A percentile compares a stretch with the other conserved stretches of the same genome.
Evolutionary conservation across 2,888 invertebrate species (phyloP).

Genomic region (Plagiodera versicolora): DNA sequence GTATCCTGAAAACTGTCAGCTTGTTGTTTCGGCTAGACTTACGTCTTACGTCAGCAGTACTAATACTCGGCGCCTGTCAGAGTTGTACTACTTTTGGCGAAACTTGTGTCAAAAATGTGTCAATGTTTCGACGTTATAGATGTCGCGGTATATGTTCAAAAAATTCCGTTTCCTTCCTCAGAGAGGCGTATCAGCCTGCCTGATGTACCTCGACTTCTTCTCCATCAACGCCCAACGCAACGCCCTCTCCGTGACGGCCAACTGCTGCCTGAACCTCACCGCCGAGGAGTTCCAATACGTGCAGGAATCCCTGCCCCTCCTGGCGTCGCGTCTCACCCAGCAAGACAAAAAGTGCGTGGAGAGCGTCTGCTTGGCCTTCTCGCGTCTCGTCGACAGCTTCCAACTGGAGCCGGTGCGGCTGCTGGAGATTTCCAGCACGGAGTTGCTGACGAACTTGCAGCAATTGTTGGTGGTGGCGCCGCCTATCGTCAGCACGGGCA

Average conservation of each 20-base stretch:
- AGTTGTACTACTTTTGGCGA: no score
- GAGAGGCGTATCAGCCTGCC: conserved; percentile 94
- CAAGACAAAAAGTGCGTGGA: conserved; percentile 98
- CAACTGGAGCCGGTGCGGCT: conserved; percentile 88
- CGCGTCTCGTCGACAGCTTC: conserved; percentile 94
- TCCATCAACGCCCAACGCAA: conserved; percentile 97
- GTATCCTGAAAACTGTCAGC: no score
- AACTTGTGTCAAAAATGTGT: no score
- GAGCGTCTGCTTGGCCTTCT: conserved; percentile 94
- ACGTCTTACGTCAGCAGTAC: no score
- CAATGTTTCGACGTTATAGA: no score
- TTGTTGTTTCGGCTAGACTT: no score
- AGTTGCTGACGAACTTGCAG: conserved; percentile 90
- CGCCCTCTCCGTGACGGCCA: conserved; percentile 94
- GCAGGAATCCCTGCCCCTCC: conserved; percentile 80
- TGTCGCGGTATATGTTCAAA: no score
- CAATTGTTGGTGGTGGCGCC: conserved; percentile 93
- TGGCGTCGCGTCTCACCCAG: conserved; percentile 78
- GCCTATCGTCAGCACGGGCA: conserved; percentile 90
- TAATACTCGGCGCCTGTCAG: no score
- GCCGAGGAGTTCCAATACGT: conserved; percentile 94
- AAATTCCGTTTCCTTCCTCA: conserved; percentile 50
- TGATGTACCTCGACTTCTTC: conserved; percentile 97
- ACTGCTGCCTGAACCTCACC: conserved; percentile 94
- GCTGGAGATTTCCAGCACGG: conserved; percentile 88